Evolutionary conservation across 1,140 invertebrate species (phyloP).

Genomic region (Sitobion miscanthi): DNA sequence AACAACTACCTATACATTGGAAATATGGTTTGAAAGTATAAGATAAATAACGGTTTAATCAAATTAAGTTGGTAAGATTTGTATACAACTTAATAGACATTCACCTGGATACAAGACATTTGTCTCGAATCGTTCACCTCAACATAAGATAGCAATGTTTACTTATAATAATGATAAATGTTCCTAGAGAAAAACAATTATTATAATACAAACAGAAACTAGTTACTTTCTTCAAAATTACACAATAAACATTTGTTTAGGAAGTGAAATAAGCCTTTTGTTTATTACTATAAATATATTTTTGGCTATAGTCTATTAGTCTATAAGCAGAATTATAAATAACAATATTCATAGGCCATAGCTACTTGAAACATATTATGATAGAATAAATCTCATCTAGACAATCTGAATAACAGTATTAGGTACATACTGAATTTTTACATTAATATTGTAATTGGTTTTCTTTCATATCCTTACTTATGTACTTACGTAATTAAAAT

Average conservation of each 20-base stretch:
- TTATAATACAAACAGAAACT: neutral
- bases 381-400: neutral
- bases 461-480: neutral
- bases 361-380: neutral
- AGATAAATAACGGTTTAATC: neutral
- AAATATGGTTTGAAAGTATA: neutral
- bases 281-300: neutral
- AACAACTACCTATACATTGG: neutral
- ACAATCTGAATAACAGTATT: neutral
- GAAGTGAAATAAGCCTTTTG: neutral
- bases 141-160: neutral
- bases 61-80: neutral
- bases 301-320: neutral
- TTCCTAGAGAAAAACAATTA: neutral
- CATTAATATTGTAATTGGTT: neutral
- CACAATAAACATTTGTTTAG: too few species aligned
- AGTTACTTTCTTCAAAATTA: neutral
- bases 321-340: neutral
- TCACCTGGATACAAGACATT: neutral
- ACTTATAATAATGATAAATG: neutral
- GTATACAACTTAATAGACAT: neutral
- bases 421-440: neutral
- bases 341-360: neutral
- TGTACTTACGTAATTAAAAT: neutral
- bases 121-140: neutral